Evolutionary conservation across 2,888 invertebrate species (phyloP), one percentile per base, ranked within the genome.

Genomic region (Parochlus steinenii): DNA sequence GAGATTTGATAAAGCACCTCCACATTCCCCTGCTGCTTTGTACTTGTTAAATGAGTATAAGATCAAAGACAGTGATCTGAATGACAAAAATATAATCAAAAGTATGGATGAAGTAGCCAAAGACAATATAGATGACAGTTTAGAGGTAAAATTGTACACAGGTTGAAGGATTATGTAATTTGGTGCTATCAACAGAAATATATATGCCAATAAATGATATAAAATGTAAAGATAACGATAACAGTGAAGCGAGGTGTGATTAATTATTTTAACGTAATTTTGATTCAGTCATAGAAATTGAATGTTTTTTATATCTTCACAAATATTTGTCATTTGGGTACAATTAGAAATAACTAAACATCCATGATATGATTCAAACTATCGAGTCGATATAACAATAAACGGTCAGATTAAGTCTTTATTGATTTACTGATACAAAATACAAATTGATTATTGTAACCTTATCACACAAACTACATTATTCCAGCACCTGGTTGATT

Each of bases 401-500:
- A n/a, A n/a, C n/a, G n/a, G n/a, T n/a, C n/a, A n/a, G n/a, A n/a
- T n/a, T n/a, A n/a, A n/a, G n/a, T n/a, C n/a, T n/a, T n/a, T n/a
- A n/a, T n/a, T n/a, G n/a, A n/a, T n/a, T n/a, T n/a, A n/a, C n/a
- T n/a, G n/a, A n/a, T n/a, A n/a, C n/a, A n/a, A n/a, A n/a, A 7
- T 22, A 22, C 22, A 8, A 22, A 7, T 7, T 22, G 8, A 8
- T 7, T 22, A 7, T 22, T 22, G 8, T 22, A 6, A 22, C 6
- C 6, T 39, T 36, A 26, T 43, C 29, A 22, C 10, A 7, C 22
- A 22, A n/a, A n/a, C n/a, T n/a, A n/a, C n/a, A n/a, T n/a, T n/a
- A n/a, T 61, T 61, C 28, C 59, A 82, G 82, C 64, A 65, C 42
- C 60, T 77, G 39, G 66, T 82, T 20, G 74, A 82, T 53, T 82